Evolutionary conservation across 2,888 invertebrate genomes (phyloP).

Genomic region (Aromia moschata): DNA sequence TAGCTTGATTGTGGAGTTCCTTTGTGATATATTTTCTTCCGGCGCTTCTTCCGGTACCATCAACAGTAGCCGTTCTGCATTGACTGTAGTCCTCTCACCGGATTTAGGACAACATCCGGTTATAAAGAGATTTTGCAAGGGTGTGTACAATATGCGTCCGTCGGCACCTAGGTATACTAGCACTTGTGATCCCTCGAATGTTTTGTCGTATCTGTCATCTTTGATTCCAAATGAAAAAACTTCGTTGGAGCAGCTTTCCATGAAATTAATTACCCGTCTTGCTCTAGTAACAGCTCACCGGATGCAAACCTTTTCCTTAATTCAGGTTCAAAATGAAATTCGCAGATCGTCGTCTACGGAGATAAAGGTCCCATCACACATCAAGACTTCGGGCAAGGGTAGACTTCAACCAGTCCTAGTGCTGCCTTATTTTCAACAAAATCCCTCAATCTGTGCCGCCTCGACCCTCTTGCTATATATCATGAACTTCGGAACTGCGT

Average conservation of each 20-base stretch:
- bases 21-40: slow-evolving; percentile 5
- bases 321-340: slow-evolving; percentile 13
- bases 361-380: slow-evolving; percentile 11
- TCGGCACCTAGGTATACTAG: slow-evolving; percentile 20
- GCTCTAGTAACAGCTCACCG: slow-evolving; percentile 27
- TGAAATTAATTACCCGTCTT: slow-evolving; percentile 28
- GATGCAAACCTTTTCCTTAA: slow-evolving; percentile 19
- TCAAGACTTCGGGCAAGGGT: slow-evolving; percentile 14
- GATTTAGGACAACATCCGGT: slow-evolving; percentile 16
- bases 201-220: slow-evolving; percentile 6
- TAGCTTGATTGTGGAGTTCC: slow-evolving; percentile 3
- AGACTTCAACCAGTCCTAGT: slow-evolving; percentile 7
- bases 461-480: slow-evolving; percentile 1
- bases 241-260: not conserved
- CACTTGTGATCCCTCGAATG: slow-evolving; percentile 29
- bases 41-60: slow-evolving; percentile 35
- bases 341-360: not conserved
- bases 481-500: slow-evolving; percentile 4
- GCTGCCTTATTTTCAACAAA: slow-evolving; percentile 10
- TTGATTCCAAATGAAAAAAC: slow-evolving; percentile 2
- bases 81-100: slow-evolving; percentile 26
- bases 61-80: slow-evolving; percentile 37
- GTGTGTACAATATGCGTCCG: slow-evolving; percentile 23
- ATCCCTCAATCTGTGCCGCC: slow-evolving; percentile 11
- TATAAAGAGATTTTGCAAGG: slow-evolving; percentile 26